phyloP scores from a whole-genome alignment of 2,888 invertebrate genomes.

The Andrena camellia region DNA sequence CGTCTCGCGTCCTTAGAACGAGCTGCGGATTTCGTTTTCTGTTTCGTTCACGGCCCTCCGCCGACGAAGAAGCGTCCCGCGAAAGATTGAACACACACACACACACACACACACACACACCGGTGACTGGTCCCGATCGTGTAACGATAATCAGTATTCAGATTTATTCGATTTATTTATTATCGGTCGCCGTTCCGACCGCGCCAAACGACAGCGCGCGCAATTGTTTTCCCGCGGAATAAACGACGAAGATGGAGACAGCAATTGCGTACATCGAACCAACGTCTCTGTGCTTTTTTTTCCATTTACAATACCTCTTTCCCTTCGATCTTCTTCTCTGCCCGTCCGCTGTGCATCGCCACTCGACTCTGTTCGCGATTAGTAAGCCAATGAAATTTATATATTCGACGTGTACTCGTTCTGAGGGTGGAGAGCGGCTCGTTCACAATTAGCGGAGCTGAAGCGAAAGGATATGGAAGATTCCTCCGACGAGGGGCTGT shows the following conservation, averaged over 20 bases:
- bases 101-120: slow-evolving; percentile 20
- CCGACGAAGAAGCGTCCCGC: slow-evolving; percentile 24
- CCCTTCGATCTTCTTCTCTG: neutral
- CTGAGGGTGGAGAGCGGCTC: slow-evolving; percentile 2
- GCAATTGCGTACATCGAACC: neutral
- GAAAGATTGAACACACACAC: slow-evolving; percentile 9
- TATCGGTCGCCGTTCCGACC: slow-evolving; percentile 32
- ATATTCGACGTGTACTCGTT: slow-evolving; percentile 27
- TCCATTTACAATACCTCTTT: neutral
- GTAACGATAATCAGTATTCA: slow-evolving; percentile 66
- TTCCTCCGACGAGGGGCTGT: slow-evolving; percentile 68
- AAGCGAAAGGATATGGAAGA: slow-evolving; percentile 2
- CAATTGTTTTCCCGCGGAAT: slow-evolving; percentile 25
- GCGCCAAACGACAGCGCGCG: neutral
- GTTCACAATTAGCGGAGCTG: neutral
- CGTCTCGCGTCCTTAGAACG: slow-evolving; percentile 56
- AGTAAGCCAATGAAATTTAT: neutral
- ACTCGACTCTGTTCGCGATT: neutral
- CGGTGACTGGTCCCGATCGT: slow-evolving; percentile 56
- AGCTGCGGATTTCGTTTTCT: slow-evolving; percentile 35
- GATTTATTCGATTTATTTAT: slow-evolving; percentile 65
- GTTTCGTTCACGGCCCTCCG: slow-evolving; percentile 30
- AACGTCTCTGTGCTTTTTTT: neutral
- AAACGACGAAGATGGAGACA: slow-evolving; percentile 25
- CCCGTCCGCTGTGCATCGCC: neutral